A percentile compares a stretch with the other conserved stretches of the same genome.
Evolutionary conservation across 92 coral and sea anemone species (phyloP).

Genomic region (Bergia sp.): DNA sequence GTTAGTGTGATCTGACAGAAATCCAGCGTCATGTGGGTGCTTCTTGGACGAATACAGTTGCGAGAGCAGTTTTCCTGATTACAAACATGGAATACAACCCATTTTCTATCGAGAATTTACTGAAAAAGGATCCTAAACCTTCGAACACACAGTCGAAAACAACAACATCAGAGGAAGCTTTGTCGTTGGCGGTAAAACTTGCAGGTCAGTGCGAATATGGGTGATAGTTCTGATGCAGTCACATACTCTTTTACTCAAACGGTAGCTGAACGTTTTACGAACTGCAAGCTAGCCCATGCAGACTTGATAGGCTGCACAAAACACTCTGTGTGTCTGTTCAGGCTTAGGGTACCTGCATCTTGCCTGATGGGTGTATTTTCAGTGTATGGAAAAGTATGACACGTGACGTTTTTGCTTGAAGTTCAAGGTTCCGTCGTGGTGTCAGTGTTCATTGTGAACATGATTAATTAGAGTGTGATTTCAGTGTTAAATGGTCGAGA

Average conservation of each 20-base stretch:
- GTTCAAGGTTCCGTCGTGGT: neutral
- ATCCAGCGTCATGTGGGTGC: slow-evolving; percentile 8
- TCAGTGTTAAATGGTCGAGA: neutral
- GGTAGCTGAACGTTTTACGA: neutral
- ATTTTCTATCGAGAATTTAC: slow-evolving; percentile 92
- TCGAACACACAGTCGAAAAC: slow-evolving; percentile 19
- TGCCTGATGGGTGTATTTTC: neutral
- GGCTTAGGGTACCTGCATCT: neutral
- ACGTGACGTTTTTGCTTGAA: neutral
- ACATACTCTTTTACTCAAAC: neutral
- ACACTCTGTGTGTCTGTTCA: neutral
- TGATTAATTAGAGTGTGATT: neutral
- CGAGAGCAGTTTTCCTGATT: neutral
- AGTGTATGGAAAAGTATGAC: neutral
- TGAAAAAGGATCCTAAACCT: slow-evolving; percentile 62
- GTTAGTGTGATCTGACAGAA: slow-evolving; percentile 12
- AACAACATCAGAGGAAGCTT: slow-evolving; percentile 75
- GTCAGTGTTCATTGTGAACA: neutral
- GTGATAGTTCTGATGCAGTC: neutral
- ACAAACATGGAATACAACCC: slow-evolving; percentile 82
- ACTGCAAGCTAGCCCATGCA: neutral
- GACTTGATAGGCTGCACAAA: neutral
- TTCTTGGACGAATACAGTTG: neutral
- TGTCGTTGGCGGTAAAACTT: slow-evolving; percentile 92
- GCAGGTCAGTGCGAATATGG: slow-evolving; percentile 75